Evolutionary conservation across 2,113 vertebrate genomes (phyloP).

Genomic region (Tupaia chinensis): DNA sequence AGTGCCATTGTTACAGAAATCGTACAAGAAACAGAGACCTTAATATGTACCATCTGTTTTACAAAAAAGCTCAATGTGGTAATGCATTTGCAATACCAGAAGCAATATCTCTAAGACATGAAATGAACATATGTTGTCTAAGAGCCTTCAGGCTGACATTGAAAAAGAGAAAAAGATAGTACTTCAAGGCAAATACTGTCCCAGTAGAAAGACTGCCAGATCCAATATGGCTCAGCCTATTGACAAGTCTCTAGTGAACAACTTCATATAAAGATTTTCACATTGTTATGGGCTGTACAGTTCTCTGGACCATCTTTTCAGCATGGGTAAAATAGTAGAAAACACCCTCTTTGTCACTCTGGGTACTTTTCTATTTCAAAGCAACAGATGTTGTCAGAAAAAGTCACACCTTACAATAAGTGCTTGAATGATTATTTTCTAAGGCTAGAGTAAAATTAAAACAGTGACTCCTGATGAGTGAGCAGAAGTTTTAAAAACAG

Average conservation of each 20-base stretch:
- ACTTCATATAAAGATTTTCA: constrained; percentile 92
- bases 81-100: constrained; percentile 92
- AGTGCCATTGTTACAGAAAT: constrained; percentile 91
- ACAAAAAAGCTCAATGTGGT: constrained; percentile 90
- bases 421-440: constrained; percentile 76
- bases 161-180: constrained; percentile 98
- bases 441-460: constrained; percentile 74
- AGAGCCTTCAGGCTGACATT: constrained; percentile 97
- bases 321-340: constrained; percentile 81
- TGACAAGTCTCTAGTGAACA: constrained; percentile 97
- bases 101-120: constrained; percentile 96
- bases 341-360: constrained; percentile 85
- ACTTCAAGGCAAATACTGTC: constrained; percentile 99
- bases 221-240: constrained; percentile 93
- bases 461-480: constrained; percentile 49
- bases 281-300: constrained; percentile 88
- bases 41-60: constrained; percentile 97
- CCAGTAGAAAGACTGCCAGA: constrained; percentile 96
- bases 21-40: constrained; percentile 90
- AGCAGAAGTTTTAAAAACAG: constrained; percentile 54
- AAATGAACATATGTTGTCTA: constrained; percentile 98
- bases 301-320: constrained; percentile 85
- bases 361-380: constrained; percentile 84
- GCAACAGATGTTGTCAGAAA: constrained; percentile 87
- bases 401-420: constrained; percentile 83